phyloP scores from a whole-genome alignment of 1,140 invertebrate species.

The Ostrea denselamellosa region DNA sequence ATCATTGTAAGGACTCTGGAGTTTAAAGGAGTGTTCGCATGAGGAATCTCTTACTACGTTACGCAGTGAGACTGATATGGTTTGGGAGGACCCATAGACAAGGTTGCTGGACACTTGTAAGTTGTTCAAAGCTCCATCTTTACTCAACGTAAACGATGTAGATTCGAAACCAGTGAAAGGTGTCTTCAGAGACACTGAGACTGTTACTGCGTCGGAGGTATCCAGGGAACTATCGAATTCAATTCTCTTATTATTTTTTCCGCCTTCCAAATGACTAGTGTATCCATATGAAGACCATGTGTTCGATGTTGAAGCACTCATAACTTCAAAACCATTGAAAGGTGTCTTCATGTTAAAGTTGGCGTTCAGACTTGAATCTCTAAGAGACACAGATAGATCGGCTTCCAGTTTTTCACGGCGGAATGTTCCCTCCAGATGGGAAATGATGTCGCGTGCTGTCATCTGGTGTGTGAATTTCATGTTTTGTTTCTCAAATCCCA shows the following conservation, averaged over 20 bases:
- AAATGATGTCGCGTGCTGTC: background rate
- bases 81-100: background rate
- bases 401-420: background rate
- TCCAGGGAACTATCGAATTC: constrained; percentile 3
- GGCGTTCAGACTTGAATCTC: constrained; percentile 20
- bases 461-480: background rate
- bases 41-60: background rate
- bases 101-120: background rate
- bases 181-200: constrained; percentile 18
- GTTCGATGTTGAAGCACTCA: background rate
- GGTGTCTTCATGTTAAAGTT: constrained; percentile 13
- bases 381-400: background rate
- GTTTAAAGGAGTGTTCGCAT: constrained; percentile 21
- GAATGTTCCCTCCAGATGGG: background rate
- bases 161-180: constrained; percentile 47
- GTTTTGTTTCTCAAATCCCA: constrained; percentile 6
- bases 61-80: background rate
- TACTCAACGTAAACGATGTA: background rate
- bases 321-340: background rate
- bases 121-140: background rate
- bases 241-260: background rate
- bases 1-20: constrained; percentile 32
- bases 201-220: background rate
- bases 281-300: background rate
- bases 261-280: background rate